Evolutionary conservation across 2,113 vertebrate genomes (phyloP).

Genomic region (Peucedramus taeniatus): DNA sequence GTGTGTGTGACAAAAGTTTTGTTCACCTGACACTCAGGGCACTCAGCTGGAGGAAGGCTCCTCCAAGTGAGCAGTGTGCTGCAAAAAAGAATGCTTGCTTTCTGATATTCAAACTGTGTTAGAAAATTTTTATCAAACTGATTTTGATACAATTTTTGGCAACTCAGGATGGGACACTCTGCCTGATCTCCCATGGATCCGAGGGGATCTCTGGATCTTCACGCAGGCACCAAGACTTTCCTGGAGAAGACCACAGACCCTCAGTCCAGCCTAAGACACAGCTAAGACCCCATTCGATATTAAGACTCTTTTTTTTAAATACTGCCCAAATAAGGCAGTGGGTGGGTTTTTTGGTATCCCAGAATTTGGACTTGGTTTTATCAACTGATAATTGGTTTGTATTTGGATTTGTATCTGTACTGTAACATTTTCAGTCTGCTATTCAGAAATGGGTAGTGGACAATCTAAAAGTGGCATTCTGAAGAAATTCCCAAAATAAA

Average conservation of each 20-base stretch:
- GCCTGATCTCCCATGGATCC: not conserved
- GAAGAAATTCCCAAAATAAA: too few species aligned
- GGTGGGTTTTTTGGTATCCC: not conserved
- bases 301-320: not conserved
- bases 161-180: too few species aligned
- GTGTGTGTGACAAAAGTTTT: not conserved
- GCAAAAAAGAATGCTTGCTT: not conserved
- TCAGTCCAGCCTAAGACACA: not conserved
- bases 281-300: not conserved
- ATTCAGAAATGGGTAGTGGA: accelerated
- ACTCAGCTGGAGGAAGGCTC: not conserved
- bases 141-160: too few species aligned
- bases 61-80: not conserved
- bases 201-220: not conserved
- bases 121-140: not conserved
- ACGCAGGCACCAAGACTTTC: accelerated
- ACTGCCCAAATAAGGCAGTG: not conserved
- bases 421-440: not conserved
- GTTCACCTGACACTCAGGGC: not conserved
- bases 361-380: not conserved
- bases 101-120: not conserved
- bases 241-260: not conserved
- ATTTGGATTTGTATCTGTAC: not conserved
- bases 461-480: not conserved
- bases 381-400: not conserved